Evolutionary conservation across 2,113 vertebrate genomes (phyloP).

Genomic region (Andinoacara biseriatus): DNA sequence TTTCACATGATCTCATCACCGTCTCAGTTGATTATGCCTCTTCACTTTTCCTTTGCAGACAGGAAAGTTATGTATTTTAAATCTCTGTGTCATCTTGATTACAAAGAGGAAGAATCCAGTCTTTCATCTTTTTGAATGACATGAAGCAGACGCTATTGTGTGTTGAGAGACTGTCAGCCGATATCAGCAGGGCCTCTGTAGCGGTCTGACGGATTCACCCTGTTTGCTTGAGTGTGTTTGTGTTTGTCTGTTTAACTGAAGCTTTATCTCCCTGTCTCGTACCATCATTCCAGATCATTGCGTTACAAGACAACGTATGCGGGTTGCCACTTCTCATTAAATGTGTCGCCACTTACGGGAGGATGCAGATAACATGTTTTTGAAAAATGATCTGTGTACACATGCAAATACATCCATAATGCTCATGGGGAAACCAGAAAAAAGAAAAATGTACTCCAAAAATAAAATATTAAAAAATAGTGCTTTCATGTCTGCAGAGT

Average conservation of each 20-base stretch:
- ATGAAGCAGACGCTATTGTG: slow-evolving; percentile 10
- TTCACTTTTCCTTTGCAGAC: neutral
- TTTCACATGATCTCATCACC: slow-evolving; percentile 52
- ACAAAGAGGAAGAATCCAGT: slow-evolving; percentile 13
- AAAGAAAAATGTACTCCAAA: neutral
- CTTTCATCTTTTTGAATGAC: slow-evolving; percentile 52
- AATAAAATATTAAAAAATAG: neutral
- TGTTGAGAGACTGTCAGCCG: slow-evolving; percentile 25
- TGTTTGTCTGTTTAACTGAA: slow-evolving; percentile 35
- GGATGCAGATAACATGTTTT: slow-evolving; percentile 2
- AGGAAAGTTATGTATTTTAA: slow-evolving; percentile 28
- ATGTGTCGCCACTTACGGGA: slow-evolving; percentile 22
- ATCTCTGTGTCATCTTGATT: slow-evolving; percentile 61
- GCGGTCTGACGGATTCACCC: slow-evolving; percentile 1
- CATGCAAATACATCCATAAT: neutral
- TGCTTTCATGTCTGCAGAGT: neutral
- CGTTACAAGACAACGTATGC: slow-evolving; percentile 6
- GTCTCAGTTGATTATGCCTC: slow-evolving; percentile 44
- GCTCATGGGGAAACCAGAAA: neutral
- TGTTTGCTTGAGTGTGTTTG: slow-evolving; percentile 16
- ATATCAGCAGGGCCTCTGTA: neutral
- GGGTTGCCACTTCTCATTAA: slow-evolving; percentile 30
- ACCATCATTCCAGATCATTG: slow-evolving; percentile 6
- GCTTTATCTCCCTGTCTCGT: slow-evolving; percentile 33
- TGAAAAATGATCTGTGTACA: neutral